A percentile compares a stretch with the other conserved stretches of the same genome.
phyloP scores from a whole-genome alignment of 2,888 invertebrate genomes.

The Acholoe squamosa region DNA sequence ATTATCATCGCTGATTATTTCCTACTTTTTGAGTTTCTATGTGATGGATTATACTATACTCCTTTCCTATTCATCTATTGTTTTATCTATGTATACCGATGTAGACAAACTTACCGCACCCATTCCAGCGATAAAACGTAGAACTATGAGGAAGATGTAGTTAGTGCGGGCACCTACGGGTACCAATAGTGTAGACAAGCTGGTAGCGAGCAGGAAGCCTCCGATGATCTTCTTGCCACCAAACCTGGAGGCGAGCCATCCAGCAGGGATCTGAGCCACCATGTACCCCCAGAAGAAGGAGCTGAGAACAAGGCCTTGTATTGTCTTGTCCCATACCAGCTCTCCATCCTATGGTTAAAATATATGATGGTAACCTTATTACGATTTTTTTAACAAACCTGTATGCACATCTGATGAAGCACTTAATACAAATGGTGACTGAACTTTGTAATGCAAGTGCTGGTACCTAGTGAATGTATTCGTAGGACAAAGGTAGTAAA shows the following conservation, averaged over 20 bases:
- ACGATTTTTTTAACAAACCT: too few relatives aligned
- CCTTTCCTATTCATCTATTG: too few relatives aligned
- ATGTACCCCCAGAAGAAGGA: constrained; percentile 69
- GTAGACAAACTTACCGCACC: constrained; percentile 70
- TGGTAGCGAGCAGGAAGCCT: constrained; percentile 75
- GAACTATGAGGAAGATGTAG: constrained; percentile 72
- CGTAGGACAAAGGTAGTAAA: too few relatives aligned
- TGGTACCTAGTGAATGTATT: too few relatives aligned
- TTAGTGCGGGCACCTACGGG: constrained; percentile 76
- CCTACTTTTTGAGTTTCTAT: too few relatives aligned
- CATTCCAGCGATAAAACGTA: constrained; percentile 76
- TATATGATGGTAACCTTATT: too few relatives aligned
- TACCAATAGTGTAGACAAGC: constrained; percentile 76
- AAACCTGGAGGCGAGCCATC: constrained; percentile 78
- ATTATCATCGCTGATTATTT: too few relatives aligned
- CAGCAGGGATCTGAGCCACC: constrained; percentile 73
- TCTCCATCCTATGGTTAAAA: constrained; percentile 61
- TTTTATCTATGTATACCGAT: too few relatives aligned
- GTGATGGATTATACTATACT: too few relatives aligned
- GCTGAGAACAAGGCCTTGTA: constrained; percentile 62
- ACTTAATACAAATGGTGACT: too few relatives aligned
- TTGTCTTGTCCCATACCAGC: constrained; percentile 65
- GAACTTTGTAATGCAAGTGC: too few relatives aligned
- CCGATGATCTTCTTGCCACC: constrained; percentile 79
- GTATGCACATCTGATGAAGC: too few relatives aligned